These are phyloP conservation scores for Alosa sapidissima DNA, from an alignment of 2,797 vertebrate species.

Conservation along the genomic window DNA sequence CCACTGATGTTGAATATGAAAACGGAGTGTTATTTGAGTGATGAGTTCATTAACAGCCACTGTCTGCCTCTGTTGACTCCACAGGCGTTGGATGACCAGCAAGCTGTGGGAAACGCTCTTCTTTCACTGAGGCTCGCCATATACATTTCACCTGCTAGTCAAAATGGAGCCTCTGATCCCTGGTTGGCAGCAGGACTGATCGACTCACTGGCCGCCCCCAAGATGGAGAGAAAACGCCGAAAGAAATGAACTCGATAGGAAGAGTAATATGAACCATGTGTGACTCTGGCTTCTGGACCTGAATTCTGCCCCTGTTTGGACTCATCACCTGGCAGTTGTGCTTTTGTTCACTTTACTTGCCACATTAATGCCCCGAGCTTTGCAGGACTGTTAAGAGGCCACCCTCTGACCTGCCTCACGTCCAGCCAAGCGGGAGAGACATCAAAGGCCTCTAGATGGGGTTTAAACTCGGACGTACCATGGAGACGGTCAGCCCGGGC, in stretches of 20 bases:
- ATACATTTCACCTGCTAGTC: slow-evolving; percentile 41
- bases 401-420: background rate
- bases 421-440: slow-evolving; percentile 53
- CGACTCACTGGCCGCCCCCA: slow-evolving; percentile 67
- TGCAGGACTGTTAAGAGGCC: slow-evolving; percentile 23
- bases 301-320: slow-evolving; percentile 56
- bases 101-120: background rate
- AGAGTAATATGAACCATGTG: slow-evolving; percentile 66
- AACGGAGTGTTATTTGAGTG: background rate
- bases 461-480: slow-evolving; percentile 44
- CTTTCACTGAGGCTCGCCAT: background rate
- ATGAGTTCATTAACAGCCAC: background rate
- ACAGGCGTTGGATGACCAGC: background rate
- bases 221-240: slow-evolving; percentile 99
- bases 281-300: slow-evolving; percentile 77
- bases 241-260: slow-evolving; percentile 91
- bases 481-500: slow-evolving; percentile 78
- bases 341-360: slow-evolving; percentile 25
- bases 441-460: slow-evolving; percentile 64
- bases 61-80: background rate
- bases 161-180: slow-evolving; percentile 78
- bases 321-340: background rate
- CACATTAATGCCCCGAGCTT: slow-evolving; percentile 27
- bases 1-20: background rate
- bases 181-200: slow-evolving; percentile 75